These are phyloP conservation scores for Pterois miles DNA, from an alignment of 2,797 vertebrate species.

Conservation along the genomic window DNA sequence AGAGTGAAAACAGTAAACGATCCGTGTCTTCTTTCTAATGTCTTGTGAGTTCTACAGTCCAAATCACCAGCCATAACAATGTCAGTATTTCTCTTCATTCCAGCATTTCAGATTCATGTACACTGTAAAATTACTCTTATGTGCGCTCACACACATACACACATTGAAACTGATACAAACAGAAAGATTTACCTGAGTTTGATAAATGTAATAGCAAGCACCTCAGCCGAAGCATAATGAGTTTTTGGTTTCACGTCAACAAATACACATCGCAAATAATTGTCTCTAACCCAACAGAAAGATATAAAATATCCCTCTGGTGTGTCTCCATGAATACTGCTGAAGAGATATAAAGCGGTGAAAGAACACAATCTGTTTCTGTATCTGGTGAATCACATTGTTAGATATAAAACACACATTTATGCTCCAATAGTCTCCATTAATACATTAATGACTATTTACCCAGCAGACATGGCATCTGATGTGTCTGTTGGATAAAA, in stretches of 20 bases:
- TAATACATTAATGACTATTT: not conserved
- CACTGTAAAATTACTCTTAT: not conserved
- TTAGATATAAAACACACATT: not conserved
- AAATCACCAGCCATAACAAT: constrained; percentile 83
- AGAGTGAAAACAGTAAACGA: constrained; percentile 82
- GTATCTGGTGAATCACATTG: not conserved
- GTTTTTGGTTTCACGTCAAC: not conserved
- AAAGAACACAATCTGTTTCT: not conserved
- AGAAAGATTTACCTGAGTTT: not conserved
- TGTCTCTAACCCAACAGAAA: not conserved
- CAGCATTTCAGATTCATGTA: not conserved
- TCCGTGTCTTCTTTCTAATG: constrained; percentile 70
- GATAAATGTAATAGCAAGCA: not conserved
- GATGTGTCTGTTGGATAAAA: too few species aligned
- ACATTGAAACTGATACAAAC: not conserved
- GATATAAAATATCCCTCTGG: not conserved
- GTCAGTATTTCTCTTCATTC: constrained; percentile 49
- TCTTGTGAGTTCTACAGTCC: constrained; percentile 84
- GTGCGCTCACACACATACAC: not conserved
- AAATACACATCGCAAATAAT: not conserved
- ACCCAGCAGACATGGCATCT: too few species aligned
- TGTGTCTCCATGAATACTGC: not conserved
- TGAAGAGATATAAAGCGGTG: not conserved
- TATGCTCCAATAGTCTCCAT: not conserved
- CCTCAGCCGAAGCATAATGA: not conserved